Conservation (phyloP, 2,797 vertebrate genomes). For the Mus minutoides region DNA sequence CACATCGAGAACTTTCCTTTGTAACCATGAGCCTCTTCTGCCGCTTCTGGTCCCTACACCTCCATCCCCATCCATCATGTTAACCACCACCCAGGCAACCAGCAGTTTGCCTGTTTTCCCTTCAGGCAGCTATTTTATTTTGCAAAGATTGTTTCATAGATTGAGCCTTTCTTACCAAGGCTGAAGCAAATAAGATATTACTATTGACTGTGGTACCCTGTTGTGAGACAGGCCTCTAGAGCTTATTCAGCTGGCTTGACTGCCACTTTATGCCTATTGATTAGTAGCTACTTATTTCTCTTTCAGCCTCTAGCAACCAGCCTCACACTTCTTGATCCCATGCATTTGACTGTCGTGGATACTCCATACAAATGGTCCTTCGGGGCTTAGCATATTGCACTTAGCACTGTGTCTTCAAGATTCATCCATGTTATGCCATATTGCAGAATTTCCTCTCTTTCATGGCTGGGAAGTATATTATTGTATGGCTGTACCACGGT, state of each 20-base stretch:
- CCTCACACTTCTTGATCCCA: not conserved
- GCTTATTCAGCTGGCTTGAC: not conserved
- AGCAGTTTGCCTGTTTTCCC: not conserved
- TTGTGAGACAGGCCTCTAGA: not conserved
- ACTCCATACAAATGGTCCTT: not conserved
- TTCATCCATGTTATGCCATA: too few species aligned
- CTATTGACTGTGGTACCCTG: not conserved
- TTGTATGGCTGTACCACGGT: not conserved
- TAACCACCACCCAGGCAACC: not conserved
- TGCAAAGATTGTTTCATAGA: slow-evolving; percentile 20
- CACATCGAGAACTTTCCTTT: not conserved
- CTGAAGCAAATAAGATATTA: not conserved
- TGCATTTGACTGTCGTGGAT: not conserved
- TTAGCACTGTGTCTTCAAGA: not conserved
- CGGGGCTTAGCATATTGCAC: not conserved
- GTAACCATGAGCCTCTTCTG: not conserved
- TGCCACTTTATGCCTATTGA: not conserved
- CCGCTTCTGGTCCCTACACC: not conserved
- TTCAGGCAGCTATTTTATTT: not conserved
- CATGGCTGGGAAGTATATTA: not conserved
- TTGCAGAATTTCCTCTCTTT: not conserved
- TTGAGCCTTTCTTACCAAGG: not conserved
- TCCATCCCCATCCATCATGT: not conserved
- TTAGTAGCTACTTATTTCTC: not conserved
- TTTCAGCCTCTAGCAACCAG: not conserved